These are phyloP conservation scores for Esperia sulphurella DNA, from an alignment of 2,888 invertebrate genomes.

Conservation along the genomic window DNA sequence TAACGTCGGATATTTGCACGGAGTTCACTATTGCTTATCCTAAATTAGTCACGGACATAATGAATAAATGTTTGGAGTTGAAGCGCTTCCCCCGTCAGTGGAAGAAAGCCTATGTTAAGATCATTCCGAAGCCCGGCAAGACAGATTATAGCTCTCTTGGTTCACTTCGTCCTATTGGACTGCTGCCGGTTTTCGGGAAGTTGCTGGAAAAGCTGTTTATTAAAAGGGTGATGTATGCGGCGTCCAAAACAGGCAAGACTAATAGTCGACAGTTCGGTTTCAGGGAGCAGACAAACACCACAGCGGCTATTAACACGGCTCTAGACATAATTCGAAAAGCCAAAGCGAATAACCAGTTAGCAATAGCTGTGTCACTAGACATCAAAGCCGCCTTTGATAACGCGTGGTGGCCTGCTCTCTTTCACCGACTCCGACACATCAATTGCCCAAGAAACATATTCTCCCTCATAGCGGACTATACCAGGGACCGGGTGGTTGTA, in stretches of 20 bases:
- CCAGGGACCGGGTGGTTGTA: constrained; percentile 4
- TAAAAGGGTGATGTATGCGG: not conserved
- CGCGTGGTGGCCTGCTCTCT: constrained; percentile 9
- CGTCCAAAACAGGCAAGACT: not conserved
- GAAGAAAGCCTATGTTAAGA: not conserved
- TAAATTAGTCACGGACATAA: not conserved
- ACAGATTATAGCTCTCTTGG: constrained; percentile 3
- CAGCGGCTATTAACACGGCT: constrained; percentile 1
- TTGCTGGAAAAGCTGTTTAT: constrained; percentile 8
- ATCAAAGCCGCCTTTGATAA: constrained; percentile 12
- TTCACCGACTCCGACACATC: constrained; percentile 7
- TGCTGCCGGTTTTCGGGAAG: constrained; percentile 14
- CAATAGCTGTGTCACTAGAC: constrained; percentile 9
- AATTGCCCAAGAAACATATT: constrained; percentile 12
- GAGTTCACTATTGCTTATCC: not conserved
- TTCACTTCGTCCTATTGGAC: constrained; percentile 17
- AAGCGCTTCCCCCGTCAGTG: not conserved
- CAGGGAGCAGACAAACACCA: constrained; percentile 7
- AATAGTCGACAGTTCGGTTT: constrained; percentile 9
- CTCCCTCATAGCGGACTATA: constrained; percentile 15
- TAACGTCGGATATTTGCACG: constrained; percentile 18
- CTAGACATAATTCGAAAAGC: not conserved
- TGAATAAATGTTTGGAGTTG: not conserved
- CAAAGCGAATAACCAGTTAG: not conserved
- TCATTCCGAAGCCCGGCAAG: constrained; percentile 1